phyloP scores from a whole-genome alignment of 53 echinoderm and acorn worm species.

The Holothuria leucospilota region DNA sequence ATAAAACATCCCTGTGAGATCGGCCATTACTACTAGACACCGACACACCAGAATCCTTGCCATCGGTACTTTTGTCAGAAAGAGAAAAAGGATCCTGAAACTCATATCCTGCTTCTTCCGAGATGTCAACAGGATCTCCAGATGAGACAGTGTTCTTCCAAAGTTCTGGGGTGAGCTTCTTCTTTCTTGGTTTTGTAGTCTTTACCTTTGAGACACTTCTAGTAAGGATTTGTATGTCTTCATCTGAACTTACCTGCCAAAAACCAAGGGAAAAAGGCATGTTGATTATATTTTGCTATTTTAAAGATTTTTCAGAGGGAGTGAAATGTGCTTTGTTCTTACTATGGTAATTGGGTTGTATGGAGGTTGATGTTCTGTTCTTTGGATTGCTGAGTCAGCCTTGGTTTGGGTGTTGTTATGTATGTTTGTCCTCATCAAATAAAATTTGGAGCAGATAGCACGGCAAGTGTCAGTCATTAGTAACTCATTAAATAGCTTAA shows the following conservation, averaged over 20 bases:
- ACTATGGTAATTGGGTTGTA: too few relatives aligned
- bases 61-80: constrained; percentile 25
- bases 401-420: too few relatives aligned
- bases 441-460: too few relatives aligned
- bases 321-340: too few relatives aligned
- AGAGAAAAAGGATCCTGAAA: constrained; percentile 19
- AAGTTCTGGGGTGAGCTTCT: constrained; percentile 48
- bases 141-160: constrained; percentile 48
- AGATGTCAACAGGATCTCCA: not conserved
- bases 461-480: too few relatives aligned
- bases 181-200: constrained; percentile 49
- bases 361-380: too few relatives aligned
- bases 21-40: not conserved
- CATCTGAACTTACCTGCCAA: constrained; percentile 94
- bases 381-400: too few relatives aligned
- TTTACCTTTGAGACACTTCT: constrained; percentile 65
- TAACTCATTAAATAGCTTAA: too few relatives aligned
- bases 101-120: constrained; percentile 17
- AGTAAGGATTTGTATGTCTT: constrained; percentile 87
- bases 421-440: too few relatives aligned
- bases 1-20: not conserved
- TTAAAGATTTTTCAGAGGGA: too few relatives aligned
- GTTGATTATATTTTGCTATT: not conserved
- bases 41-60: constrained; percentile 19
- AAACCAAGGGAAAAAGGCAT: not conserved